These are phyloP conservation scores for Ostrea edulis DNA, from an alignment of 1,140 invertebrate species.

Conservation along the genomic window DNA sequence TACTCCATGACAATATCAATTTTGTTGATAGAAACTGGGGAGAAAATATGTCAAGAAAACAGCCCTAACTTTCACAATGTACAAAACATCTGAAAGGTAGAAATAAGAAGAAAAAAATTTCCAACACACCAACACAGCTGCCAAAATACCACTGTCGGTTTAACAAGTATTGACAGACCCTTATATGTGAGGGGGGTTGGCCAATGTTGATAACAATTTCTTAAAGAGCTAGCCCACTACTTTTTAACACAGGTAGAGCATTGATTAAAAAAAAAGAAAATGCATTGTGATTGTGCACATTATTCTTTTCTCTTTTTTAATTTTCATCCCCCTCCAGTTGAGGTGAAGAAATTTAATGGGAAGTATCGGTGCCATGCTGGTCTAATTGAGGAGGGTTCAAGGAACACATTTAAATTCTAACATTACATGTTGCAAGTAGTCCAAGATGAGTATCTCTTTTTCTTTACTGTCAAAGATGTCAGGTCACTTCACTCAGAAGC, in stretches of 20 bases:
- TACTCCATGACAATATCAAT: neutral
- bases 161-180: constrained; percentile 34
- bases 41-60: neutral
- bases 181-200: constrained; percentile 15
- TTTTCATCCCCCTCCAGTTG: neutral
- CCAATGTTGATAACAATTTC: constrained; percentile 39
- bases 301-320: neutral
- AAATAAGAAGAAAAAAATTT: neutral
- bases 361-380: neutral
- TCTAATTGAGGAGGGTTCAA: neutral
- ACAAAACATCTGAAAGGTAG: neutral
- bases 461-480: neutral
- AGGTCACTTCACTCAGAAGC: constrained; percentile 6
- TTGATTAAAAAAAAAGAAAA: constrained; percentile 14
- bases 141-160: constrained; percentile 33
- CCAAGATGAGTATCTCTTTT: constrained; percentile 24
- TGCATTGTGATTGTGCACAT: constrained; percentile 30
- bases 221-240: constrained; percentile 28
- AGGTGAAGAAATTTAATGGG: neutral
- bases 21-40: neutral
- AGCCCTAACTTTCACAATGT: neutral
- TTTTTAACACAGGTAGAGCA: constrained; percentile 22
- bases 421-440: neutral
- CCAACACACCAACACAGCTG: constrained; percentile 24
- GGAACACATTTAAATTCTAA: constrained; percentile 12